These are phyloP conservation scores for Salarias fasciatus DNA, from an alignment of 2,797 vertebrate genomes.

Conservation along the genomic window DNA sequence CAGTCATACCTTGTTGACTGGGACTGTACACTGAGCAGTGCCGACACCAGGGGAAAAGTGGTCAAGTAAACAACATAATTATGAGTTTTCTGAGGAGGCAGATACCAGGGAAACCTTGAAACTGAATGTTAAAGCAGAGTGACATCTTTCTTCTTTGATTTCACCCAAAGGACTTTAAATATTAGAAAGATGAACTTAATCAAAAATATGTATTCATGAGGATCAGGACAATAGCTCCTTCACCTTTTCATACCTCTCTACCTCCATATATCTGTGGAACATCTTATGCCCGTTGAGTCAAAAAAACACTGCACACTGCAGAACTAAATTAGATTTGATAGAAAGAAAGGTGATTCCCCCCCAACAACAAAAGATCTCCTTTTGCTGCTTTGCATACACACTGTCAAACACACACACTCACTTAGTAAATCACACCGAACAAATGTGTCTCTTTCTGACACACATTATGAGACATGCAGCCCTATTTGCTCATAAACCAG, in stretches of 20 bases:
- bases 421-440: constrained; percentile 9
- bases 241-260: constrained; percentile 53
- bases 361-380: constrained; percentile 39
- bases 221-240: constrained; percentile 57
- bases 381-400: constrained; percentile 35
- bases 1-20: no score
- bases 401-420: constrained; percentile 13
- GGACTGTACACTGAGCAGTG: neutral
- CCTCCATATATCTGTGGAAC: constrained; percentile 48
- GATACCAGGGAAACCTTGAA: constrained; percentile 29
- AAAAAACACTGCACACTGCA: constrained; percentile 41
- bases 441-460: constrained; percentile 18
- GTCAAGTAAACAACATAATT: constrained; percentile 31
- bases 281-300: constrained; percentile 55
- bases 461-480: constrained; percentile 14
- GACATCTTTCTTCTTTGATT: constrained; percentile 19
- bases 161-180: constrained; percentile 51
- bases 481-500: constrained; percentile 6
- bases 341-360: constrained; percentile 34
- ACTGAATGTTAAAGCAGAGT: constrained; percentile 14
- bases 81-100: constrained; percentile 42
- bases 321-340: constrained; percentile 66
- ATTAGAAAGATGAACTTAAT: constrained; percentile 64
- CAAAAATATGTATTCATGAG: constrained; percentile 70
- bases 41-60: neutral